These are phyloP conservation scores for Pseudorhombus dupliciocellatus DNA, from an alignment of 2,113 vertebrate genomes.

Conservation along the genomic window DNA sequence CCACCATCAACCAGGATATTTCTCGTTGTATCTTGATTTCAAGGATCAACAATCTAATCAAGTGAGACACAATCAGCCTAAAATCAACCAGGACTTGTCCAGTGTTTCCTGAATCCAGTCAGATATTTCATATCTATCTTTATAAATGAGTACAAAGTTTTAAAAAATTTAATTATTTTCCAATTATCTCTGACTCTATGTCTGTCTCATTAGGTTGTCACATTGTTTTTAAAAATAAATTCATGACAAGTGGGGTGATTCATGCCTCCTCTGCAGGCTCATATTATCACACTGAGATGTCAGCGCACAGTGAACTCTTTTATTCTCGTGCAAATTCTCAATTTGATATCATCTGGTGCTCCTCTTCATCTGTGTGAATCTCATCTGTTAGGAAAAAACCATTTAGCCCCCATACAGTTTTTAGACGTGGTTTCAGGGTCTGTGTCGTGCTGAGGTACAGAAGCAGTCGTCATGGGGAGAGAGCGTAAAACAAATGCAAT, in stretches of 20 bases:
- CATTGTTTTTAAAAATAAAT: conserved; percentile 17
- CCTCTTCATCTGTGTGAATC: conserved; percentile 14
- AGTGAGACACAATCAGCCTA: not conserved
- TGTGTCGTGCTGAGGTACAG: conserved; percentile 14
- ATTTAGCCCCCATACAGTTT: conserved; percentile 3
- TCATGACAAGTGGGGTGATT: not conserved
- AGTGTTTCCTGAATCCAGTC: not conserved
- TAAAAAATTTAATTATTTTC: not conserved
- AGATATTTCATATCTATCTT: too few species aligned
- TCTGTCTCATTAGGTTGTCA: conserved; percentile 13
- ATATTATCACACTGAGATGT: too few species aligned
- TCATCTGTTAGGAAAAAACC: not conserved
- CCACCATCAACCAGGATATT: too few species aligned
- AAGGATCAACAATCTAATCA: not conserved
- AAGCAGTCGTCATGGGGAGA: conserved; percentile 4
- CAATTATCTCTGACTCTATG: conserved; percentile 12
- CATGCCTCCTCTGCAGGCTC: not conserved
- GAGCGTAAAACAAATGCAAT: conserved; percentile 48
- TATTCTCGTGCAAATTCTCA: too few species aligned
- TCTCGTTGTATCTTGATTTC: too few species aligned
- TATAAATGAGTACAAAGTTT: too few species aligned
- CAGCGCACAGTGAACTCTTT: too few species aligned
- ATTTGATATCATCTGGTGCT: not conserved
- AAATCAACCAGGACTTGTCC: not conserved
- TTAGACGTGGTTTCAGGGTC: not conserved